Percentiles rank a stretch among this genome's conserved stretches.
These are phyloP conservation scores for Drosophila sordidula DNA, from an alignment of 2,888 invertebrate genomes.

Conservation along the genomic window DNA sequence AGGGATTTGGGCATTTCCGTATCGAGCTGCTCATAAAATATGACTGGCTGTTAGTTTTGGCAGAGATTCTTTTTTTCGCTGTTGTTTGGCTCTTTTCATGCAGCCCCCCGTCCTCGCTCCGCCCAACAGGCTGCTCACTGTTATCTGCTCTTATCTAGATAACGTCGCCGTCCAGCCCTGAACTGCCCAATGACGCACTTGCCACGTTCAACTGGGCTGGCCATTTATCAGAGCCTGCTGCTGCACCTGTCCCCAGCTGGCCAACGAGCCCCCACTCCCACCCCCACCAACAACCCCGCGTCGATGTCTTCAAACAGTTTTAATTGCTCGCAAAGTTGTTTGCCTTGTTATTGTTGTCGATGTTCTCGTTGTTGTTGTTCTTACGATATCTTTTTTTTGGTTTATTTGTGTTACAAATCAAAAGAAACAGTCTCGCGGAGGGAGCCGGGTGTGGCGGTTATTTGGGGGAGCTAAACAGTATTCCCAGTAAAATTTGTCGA, in stretches of 20 bases:
- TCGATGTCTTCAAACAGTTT: constrained; percentile 69
- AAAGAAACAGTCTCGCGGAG: constrained; percentile 41
- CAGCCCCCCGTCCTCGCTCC: background rate
- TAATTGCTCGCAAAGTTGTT: constrained; percentile 77
- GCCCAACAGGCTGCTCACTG: constrained; percentile 19
- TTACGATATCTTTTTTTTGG: constrained; percentile 50
- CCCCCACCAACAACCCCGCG: background rate
- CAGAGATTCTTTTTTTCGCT: constrained; percentile 59
- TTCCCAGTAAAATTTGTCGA: constrained; percentile 32
- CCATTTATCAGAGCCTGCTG: constrained; percentile 44
- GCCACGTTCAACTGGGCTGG: constrained; percentile 52
- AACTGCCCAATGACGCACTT: constrained; percentile 74
- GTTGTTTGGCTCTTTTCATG: background rate
- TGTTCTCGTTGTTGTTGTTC: constrained; percentile 25
- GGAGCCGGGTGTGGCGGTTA: background rate
- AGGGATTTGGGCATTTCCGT: constrained; percentile 48
- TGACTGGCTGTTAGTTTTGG: constrained; percentile 52
- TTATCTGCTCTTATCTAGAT: constrained; percentile 71
- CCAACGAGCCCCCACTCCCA: background rate
- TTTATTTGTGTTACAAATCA: constrained; percentile 73
- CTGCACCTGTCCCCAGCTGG: constrained; percentile 4
- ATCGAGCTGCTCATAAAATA: constrained; percentile 59
- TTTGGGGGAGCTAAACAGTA: constrained; percentile 29
- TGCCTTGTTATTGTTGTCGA: constrained; percentile 52
- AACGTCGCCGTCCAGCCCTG: constrained; percentile 54